Evolutionary conservation across 2,797 vertebrate genomes (phyloP).

Genomic region (Silurus lanzhouensis): DNA sequence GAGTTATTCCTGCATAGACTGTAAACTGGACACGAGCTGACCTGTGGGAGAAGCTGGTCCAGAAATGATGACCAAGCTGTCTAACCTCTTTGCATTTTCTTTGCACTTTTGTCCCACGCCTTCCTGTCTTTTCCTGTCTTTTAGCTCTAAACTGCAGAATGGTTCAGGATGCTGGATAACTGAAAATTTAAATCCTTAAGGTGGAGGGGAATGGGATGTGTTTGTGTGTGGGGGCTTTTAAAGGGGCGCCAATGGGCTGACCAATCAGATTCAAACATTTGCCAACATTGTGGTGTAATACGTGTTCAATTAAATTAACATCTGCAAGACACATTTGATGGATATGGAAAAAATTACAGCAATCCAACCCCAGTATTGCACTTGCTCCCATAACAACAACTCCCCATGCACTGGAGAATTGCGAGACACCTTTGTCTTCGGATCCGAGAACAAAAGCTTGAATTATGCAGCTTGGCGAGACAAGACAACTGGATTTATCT

Average conservation of each 20-base stretch:
- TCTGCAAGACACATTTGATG: not conserved
- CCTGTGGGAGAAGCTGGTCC: slow-evolving; percentile 66
- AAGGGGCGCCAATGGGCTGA: not conserved
- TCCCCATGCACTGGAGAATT: slow-evolving; percentile 18
- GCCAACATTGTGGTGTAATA: not conserved
- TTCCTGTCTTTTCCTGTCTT: slow-evolving; percentile 53
- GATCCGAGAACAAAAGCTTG: slow-evolving; percentile 46
- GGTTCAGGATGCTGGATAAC: not conserved
- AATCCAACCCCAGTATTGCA: not conserved
- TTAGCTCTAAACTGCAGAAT: not conserved
- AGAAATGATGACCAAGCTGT: slow-evolving; percentile 47
- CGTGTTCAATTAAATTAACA: not conserved
- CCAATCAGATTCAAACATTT: not conserved
- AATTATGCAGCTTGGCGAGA: slow-evolving; percentile 55
- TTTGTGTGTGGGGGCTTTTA: not conserved
- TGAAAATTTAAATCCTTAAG: not conserved
- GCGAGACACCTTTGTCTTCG: slow-evolving; percentile 41
- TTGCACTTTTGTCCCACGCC: slow-evolving; percentile 56
- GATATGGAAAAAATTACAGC: not conserved
- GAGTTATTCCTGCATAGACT: slow-evolving; percentile 73
- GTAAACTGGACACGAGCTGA: slow-evolving; percentile 71
- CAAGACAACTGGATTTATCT: slow-evolving; percentile 57
- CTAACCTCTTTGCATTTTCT: slow-evolving; percentile 1
- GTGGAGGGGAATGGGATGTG: not conserved
- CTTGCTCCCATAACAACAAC: slow-evolving; percentile 48